A percentile compares a stretch with the other conserved stretches of the same genome.
These are phyloP conservation scores for Scaptodrosophila lebanonensis DNA, from an alignment of 1,140 invertebrate species.

Conservation along the genomic window DNA sequence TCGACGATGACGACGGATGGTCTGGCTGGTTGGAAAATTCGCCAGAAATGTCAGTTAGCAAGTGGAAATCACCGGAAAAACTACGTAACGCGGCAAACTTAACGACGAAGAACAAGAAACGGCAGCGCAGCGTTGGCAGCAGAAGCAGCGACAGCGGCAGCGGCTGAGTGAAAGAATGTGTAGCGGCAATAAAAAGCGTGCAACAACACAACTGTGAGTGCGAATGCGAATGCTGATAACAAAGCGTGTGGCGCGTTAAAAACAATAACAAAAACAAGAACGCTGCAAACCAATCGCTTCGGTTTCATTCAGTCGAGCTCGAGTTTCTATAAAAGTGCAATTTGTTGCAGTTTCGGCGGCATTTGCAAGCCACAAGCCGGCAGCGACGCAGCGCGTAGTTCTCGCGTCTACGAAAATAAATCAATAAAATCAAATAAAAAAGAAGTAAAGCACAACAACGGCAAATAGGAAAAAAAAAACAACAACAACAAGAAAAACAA, in stretches of 20 bases:
- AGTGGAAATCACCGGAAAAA: slow-evolving; percentile 74
- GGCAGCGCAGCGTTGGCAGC: slow-evolving; percentile 17
- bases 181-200: slow-evolving; percentile 32
- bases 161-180: slow-evolving; percentile 34
- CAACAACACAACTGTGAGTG: slow-evolving; percentile 8
- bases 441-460: slow-evolving; percentile 21
- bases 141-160: slow-evolving; percentile 21
- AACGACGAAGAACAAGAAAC: slow-evolving; percentile 29
- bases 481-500: slow-evolving; percentile 15
- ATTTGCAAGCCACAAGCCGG: slow-evolving; percentile 53
- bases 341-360: slow-evolving; percentile 70
- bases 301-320: slow-evolving; percentile 52
- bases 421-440: slow-evolving; percentile 56
- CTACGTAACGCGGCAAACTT: slow-evolving; percentile 57
- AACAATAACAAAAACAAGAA: slow-evolving; percentile 59
- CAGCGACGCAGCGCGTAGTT: slow-evolving; percentile 45
- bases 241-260: slow-evolving; percentile 60
- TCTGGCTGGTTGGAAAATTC: slow-evolving; percentile 62
- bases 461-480: slow-evolving; percentile 52
- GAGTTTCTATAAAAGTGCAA: slow-evolving; percentile 61
- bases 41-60: slow-evolving; percentile 60
- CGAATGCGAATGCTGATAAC: slow-evolving; percentile 55
- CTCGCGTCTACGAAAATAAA: slow-evolving; percentile 38
- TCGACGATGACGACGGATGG: slow-evolving; percentile 40
- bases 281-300: slow-evolving; percentile 24